Evolutionary conservation across 2,113 vertebrate genomes (phyloP).

Genomic region (Strix aluco): DNA sequence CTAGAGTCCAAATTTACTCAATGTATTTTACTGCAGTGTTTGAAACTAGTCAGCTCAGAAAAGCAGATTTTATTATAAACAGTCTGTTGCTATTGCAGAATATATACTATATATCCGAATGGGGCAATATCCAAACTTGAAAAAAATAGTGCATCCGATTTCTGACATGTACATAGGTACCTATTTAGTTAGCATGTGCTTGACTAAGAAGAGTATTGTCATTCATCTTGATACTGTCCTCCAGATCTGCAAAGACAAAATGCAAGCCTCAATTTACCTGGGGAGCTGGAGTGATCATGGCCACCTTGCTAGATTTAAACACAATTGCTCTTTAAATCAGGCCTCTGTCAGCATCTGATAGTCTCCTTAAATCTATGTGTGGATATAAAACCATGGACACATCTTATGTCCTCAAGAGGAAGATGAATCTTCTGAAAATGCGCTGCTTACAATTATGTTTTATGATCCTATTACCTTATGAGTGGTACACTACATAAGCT

Average conservation of each 20-base stretch:
- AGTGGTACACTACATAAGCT: constrained; percentile 35
- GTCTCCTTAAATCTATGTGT: constrained; percentile 34
- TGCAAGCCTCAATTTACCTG: constrained; percentile 1
- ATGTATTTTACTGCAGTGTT: background rate
- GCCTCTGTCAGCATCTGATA: constrained; percentile 30
- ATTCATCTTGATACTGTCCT: background rate
- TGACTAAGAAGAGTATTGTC: background rate
- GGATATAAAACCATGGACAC: constrained; percentile 36
- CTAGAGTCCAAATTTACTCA: background rate
- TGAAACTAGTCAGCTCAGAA: background rate
- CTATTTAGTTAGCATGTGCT: background rate
- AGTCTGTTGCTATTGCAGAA: background rate
- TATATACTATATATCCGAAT: background rate
- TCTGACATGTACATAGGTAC: background rate
- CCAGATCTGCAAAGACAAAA: background rate
- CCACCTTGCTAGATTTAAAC: constrained; percentile 23
- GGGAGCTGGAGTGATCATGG: constrained; percentile 11
- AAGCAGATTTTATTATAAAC: background rate
- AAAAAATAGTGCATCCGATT: background rate
- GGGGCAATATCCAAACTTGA: background rate
- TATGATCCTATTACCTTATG: constrained; percentile 60
- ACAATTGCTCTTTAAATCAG: constrained; percentile 45
- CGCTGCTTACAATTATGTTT: constrained; percentile 58
- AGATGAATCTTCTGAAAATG: constrained; percentile 51
- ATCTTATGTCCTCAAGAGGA: background rate